These are phyloP conservation scores for Zelostemma sp. DNA, from an alignment of 1,140 invertebrate species.

Conservation along the genomic window DNA sequence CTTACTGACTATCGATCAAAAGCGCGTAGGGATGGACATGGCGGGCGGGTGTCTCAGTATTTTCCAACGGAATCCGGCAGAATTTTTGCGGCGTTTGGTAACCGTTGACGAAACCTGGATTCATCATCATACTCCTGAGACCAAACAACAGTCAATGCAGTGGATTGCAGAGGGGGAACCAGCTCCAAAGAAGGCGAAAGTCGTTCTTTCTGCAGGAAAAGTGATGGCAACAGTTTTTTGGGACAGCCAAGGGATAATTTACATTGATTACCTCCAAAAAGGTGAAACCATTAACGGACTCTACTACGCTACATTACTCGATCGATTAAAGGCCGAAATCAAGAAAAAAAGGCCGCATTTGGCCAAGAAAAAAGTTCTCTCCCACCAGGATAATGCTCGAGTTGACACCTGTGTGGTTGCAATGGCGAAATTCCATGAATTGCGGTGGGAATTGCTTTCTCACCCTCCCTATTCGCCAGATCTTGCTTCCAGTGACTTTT, in stretches of 20 bases:
- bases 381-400: conserved; percentile 61
- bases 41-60: no score
- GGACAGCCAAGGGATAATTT: conserved; percentile 56
- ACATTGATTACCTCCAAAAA: conserved; percentile 68
- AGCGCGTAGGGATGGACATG: no score
- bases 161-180: conserved; percentile 22
- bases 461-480: conserved; percentile 67
- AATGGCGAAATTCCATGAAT: conserved; percentile 45
- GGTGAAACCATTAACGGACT: conserved; percentile 63
- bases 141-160: conserved; percentile 24
- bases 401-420: conserved; percentile 47
- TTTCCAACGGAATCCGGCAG: no score
- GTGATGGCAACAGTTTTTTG: conserved; percentile 58
- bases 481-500: conserved; percentile 62
- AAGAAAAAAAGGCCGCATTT: conserved; percentile 49
- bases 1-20: no score
- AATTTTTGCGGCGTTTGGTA: no score
- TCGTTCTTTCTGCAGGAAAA: no score
- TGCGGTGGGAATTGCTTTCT: conserved; percentile 61
- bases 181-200: conserved; percentile 46
- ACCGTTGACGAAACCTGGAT: no score
- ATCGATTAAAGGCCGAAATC: conserved; percentile 25
- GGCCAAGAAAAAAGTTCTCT: conserved; percentile 57
- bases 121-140: conserved; percentile 22
- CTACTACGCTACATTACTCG: conserved; percentile 55